Evolutionary conservation across 2,113 vertebrate species (phyloP).

Genomic region (Apistogramma diplotaenia): DNA sequence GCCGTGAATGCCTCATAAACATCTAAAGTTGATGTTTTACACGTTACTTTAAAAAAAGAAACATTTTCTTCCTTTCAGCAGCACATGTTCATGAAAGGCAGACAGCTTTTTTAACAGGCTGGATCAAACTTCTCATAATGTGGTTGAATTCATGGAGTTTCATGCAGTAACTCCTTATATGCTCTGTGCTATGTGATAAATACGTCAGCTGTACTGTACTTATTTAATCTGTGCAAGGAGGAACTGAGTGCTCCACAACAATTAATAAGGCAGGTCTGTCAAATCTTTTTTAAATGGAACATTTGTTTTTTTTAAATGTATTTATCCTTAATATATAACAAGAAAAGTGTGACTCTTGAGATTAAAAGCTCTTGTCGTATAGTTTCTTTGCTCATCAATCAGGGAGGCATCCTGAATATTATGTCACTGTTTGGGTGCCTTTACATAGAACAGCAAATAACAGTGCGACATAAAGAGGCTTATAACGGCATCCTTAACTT

Average conservation of each 20-base stretch:
- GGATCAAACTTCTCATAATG: neutral
- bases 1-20: neutral
- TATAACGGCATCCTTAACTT: neutral
- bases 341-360: neutral
- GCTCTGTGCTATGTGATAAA: neutral
- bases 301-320: neutral
- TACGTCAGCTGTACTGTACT: neutral
- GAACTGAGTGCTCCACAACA: neutral
- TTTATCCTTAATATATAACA: neutral
- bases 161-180: neutral
- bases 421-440: neutral
- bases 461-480: neutral
- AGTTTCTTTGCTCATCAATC: neutral
- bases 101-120: neutral
- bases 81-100: neutral
- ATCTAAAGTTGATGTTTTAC: neutral
- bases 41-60: no score
- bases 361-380: no score
- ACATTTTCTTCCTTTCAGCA: neutral
- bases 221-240: neutral
- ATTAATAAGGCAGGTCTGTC: neutral
- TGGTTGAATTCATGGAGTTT: neutral
- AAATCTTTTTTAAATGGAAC: neutral
- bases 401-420: neutral
- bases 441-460: neutral